Evolutionary conservation across 2,113 vertebrate genomes (phyloP).

Genomic region (Speoplatyrhinus poulsoni): DNA sequence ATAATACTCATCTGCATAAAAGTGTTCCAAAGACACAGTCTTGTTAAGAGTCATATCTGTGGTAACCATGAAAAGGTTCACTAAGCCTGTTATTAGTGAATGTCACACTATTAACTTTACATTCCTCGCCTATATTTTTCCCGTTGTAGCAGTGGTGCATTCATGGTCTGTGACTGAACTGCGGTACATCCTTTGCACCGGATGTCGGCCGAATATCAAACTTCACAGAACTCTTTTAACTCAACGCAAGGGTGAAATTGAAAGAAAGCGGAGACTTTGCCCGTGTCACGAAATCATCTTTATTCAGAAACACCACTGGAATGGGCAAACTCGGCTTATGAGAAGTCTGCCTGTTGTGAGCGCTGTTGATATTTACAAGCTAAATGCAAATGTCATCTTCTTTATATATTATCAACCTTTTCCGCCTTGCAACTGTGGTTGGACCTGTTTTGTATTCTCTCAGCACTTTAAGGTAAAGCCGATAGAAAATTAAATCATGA

Average conservation of each 20-base stretch:
- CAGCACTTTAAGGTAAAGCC: slow-evolving; percentile 66
- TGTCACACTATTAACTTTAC: slow-evolving; percentile 66
- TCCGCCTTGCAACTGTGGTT: slow-evolving; percentile 11
- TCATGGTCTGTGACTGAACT: slow-evolving; percentile 23
- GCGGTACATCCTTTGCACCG: slow-evolving; percentile 16
- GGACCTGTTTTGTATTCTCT: slow-evolving; percentile 66
- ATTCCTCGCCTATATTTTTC: slow-evolving; percentile 44
- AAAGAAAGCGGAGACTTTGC: slow-evolving; percentile 42
- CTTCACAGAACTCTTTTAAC: slow-evolving; percentile 48
- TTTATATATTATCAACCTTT: slow-evolving; percentile 53
- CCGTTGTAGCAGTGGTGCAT: slow-evolving; percentile 2
- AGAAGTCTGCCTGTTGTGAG: slow-evolving; percentile 51
- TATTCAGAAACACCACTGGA: slow-evolving; percentile 35
- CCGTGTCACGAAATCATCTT: slow-evolving; percentile 25
- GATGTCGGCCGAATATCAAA: slow-evolving; percentile 40
- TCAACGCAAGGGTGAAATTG: slow-evolving; percentile 44
- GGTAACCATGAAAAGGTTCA: slow-evolving; percentile 59
- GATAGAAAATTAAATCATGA: slow-evolving; percentile 71
- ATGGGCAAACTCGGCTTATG: slow-evolving; percentile 31
- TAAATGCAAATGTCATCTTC: slow-evolving; percentile 66
- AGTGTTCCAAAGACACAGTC: slow-evolving; percentile 62
- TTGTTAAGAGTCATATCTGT: slow-evolving; percentile 62
- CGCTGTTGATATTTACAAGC: slow-evolving; percentile 73
- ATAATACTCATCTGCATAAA: slow-evolving; percentile 75
- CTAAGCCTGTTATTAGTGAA: slow-evolving; percentile 59